Evolutionary conservation across 1,140 invertebrate species (phyloP).

Genomic region (Eumaeus atala): DNA sequence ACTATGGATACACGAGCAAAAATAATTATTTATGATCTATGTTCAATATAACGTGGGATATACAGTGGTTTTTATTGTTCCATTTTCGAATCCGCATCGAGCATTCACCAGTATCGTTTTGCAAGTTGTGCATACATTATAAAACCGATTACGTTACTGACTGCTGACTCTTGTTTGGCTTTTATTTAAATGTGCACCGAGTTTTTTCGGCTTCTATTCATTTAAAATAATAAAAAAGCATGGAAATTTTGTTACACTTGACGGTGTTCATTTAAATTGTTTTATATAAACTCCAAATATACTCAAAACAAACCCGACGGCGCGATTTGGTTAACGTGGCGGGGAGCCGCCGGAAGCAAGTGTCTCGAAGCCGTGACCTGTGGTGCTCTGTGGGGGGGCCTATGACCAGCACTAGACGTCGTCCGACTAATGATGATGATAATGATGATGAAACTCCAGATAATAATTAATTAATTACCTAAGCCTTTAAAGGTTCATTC

Average conservation of each 20-base stretch:
- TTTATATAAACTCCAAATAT: too few species aligned
- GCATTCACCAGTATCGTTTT: neutral
- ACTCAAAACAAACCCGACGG: too few species aligned
- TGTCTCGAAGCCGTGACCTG: too few species aligned
- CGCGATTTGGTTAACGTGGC: too few species aligned
- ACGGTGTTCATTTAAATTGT: too few species aligned
- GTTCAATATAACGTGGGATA: slow-evolving; percentile 14
- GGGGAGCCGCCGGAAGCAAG: too few species aligned
- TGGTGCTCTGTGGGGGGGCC: too few species aligned
- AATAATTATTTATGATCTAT: slow-evolving; percentile 9
- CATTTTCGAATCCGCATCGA: neutral
- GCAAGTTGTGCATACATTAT: slow-evolving; percentile 6
- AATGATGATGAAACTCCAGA: too few species aligned
- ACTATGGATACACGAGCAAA: neutral
- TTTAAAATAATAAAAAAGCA: neutral
- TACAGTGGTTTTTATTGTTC: slow-evolving; percentile 1
- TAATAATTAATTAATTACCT: too few species aligned
- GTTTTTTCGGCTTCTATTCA: neutral
- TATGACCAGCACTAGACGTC: too few species aligned
- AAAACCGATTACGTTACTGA: slow-evolving; percentile 1
- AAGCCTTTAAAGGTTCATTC: too few species aligned
- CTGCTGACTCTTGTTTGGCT: neutral
- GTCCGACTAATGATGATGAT: too few species aligned
- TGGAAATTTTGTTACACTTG: neutral
- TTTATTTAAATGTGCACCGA: slow-evolving; percentile 7